Base-by-base conservation (phyloP, 2,797 vertebrate species). In the Potorous gilbertii region DNA sequence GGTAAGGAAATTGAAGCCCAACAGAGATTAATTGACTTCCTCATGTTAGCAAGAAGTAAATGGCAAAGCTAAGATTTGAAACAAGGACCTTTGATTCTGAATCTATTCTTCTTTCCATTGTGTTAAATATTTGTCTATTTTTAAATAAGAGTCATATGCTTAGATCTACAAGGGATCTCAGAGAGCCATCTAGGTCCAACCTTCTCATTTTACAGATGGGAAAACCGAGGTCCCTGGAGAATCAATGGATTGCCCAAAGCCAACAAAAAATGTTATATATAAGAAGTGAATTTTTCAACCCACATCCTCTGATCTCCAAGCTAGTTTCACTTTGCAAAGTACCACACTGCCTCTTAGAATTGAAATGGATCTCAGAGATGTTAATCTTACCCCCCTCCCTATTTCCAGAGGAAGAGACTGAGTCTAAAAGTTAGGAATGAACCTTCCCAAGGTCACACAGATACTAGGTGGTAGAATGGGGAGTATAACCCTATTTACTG, bases 1-100 rank as follows among this genome's bases (percentile, higher is more conserved):
- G 91, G 92, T 54, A 4, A 93, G 90, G 59, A 97, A 96, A 97
- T 59, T 94, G 66, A 97, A 56, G 57, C 96, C 89, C 74, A 46
- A 14, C 28, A 94, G 62, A 93, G n/a, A 31, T 92, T 57, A 54
- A 95, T 28, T 31, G 62, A 74, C 28, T 92, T 56, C 10, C 21
- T 95, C 28, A 54, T 0, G 0, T 52, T 52, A 3, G 1, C 27
- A 92, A 55, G n/a, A 57, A 90, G 92, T 92, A 95, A 94, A 91
- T 90, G 56, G 56, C 62, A 18, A 1, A 50, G 54, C 24, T 28
- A 93, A 74, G 54, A 54, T 91, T 91, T n/a, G 8, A 93, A 18
- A 1, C 50, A 55, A 66, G n/a, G 27, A 59, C 56, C 90, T 46
- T 27, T 94, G 81, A 52, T 18, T 90, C 1, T 62, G 34, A 59